Percentiles rank a stretch among this genome's conserved stretches.
Conservation (phyloP, 2,888 invertebrate species). For the Megastigmus dorsalis region DNA sequence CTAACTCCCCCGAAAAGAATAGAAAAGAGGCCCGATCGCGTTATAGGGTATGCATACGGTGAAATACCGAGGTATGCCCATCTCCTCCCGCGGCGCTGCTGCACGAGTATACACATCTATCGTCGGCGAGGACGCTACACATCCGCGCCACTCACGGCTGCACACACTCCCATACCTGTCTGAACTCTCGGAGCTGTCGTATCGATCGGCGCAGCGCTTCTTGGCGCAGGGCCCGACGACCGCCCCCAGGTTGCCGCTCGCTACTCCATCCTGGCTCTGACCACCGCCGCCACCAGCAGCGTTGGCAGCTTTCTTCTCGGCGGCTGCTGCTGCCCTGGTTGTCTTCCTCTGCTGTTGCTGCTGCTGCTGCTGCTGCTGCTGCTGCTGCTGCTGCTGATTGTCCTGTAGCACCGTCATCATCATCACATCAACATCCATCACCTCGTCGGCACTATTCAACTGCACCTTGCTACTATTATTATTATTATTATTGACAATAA, state of each 20-base stretch:
- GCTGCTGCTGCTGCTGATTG: constrained; percentile 1
- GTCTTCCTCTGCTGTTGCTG: background rate
- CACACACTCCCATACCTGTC: constrained; percentile 83
- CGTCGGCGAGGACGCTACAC: background rate
- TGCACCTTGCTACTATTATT: too few relatives aligned
- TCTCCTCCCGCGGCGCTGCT: too few relatives aligned
- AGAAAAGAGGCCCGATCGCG: background rate
- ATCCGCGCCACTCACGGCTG: background rate
- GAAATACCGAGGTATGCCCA: too few relatives aligned
- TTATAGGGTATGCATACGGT: background rate
- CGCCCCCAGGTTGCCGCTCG: constrained; percentile 61
- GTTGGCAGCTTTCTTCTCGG: constrained; percentile 49
- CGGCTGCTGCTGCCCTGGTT: constrained; percentile 4
- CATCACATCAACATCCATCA: constrained; percentile 20
- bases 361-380: background rate
- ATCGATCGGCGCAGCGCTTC: constrained; percentile 92
- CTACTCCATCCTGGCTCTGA: constrained; percentile 48
- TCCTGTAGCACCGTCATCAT: background rate
- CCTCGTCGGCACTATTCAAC: too few relatives aligned
- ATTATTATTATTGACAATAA: background rate
- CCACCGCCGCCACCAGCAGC: too few relatives aligned
- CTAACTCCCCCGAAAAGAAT: background rate
- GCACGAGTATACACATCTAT: too few relatives aligned
- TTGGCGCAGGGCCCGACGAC: constrained; percentile 78
- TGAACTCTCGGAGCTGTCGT: constrained; percentile 95